Conservation (phyloP, 2,797 vertebrate species). For the Amniataba percoides region DNA sequence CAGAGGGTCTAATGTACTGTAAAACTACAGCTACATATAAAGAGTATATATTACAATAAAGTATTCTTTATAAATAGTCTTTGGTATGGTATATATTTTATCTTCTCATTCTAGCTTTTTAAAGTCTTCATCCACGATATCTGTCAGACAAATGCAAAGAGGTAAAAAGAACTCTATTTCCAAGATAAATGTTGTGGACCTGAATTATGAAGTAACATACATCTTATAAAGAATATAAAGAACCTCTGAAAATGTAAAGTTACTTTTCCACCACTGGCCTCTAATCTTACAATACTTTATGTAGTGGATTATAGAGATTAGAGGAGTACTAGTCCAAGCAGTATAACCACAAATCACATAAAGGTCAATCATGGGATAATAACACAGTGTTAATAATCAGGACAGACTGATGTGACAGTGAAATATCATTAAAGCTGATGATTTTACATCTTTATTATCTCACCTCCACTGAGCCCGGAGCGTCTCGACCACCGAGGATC, state of each 20-base stretch:
- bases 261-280: background rate
- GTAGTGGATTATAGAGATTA: background rate
- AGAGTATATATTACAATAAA: too few relatives aligned
- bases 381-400: background rate
- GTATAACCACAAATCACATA: background rate
- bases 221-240: too few relatives aligned
- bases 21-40: too few relatives aligned
- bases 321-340: background rate
- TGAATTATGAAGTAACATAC: background rate
- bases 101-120: background rate
- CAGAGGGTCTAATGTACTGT: background rate
- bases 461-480: conserved; percentile 91
- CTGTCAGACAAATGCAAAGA: too few relatives aligned
- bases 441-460: conserved; percentile 17
- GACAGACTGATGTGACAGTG: background rate
- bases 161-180: background rate
- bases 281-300: background rate
- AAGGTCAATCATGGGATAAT: background rate
- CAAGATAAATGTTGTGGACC: background rate
- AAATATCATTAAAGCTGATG: background rate
- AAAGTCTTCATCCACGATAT: background rate
- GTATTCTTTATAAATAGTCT: too few relatives aligned
- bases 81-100: too few relatives aligned
- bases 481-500: conserved; percentile 92
- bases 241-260: background rate